Evolutionary conservation across 1,140 invertebrate genomes (phyloP).

Genomic region (Drosophila ambigua): DNA sequence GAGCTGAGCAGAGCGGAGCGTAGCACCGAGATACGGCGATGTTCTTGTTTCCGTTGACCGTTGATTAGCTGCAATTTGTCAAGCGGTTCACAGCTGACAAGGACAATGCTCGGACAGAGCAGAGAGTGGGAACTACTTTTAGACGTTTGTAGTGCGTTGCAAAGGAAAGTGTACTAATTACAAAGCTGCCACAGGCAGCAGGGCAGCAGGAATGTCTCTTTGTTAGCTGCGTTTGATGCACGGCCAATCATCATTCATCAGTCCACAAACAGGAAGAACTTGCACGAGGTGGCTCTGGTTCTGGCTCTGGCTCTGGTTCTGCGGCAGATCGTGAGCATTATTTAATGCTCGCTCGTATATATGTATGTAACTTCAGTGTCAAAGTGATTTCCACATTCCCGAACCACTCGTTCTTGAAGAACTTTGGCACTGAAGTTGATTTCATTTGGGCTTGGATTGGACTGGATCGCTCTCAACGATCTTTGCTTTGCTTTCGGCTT

Average conservation of each 20-base stretch:
- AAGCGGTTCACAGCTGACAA: slow-evolving; percentile 58
- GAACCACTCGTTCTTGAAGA: slow-evolving; percentile 39
- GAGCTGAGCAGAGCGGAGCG: too few relatives aligned
- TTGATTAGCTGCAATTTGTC: slow-evolving; percentile 75
- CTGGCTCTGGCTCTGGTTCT: background rate
- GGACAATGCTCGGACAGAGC: slow-evolving; percentile 50
- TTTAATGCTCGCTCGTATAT: slow-evolving; percentile 16
- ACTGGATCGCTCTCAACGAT: background rate
- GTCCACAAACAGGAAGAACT: background rate
- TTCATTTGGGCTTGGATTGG: slow-evolving; percentile 32
- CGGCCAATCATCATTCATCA: background rate
- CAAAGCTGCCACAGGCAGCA: background rate
- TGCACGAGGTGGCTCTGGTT: too few relatives aligned
- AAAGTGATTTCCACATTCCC: slow-evolving; percentile 24
- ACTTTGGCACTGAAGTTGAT: slow-evolving; percentile 38
- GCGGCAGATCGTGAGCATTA: slow-evolving; percentile 4
- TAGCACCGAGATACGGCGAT: background rate
- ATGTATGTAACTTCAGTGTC: slow-evolving; percentile 14
- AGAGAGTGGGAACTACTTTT: slow-evolving; percentile 18
- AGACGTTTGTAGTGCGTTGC: background rate
- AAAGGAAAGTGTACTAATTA: background rate
- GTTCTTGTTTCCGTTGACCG: slow-evolving; percentile 29
- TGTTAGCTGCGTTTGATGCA: too few relatives aligned
- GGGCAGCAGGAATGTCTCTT: too few relatives aligned
- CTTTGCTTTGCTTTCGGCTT: slow-evolving; percentile 19